Conservation (phyloP, 2,113 vertebrate species). For the Dromaius novaehollandiae region DNA sequence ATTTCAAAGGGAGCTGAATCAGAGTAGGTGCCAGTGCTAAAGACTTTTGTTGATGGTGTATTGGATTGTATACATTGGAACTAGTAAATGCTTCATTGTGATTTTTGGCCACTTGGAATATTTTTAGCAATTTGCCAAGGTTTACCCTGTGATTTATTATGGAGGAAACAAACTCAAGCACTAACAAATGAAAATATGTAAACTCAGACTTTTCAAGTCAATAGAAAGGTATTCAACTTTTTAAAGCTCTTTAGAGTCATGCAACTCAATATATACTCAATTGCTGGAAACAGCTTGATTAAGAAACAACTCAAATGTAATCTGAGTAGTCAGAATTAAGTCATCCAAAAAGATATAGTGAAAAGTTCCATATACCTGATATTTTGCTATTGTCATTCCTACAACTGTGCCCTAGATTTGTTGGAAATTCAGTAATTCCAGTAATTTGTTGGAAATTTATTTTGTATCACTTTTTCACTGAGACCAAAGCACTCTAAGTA, state of each 20-base stretch:
- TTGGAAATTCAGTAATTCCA: background rate
- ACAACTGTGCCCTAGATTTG: background rate
- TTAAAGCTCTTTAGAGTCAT: background rate
- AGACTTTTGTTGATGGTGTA: background rate
- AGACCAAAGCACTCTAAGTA: background rate
- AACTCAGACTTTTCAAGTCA: constrained; percentile 54
- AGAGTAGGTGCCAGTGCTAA: background rate
- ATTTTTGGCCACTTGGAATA: constrained; percentile 67
- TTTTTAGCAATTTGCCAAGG: constrained; percentile 67
- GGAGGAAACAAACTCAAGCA: constrained; percentile 72
- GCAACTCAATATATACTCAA: background rate
- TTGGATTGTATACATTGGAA: constrained; percentile 34
- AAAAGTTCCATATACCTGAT: background rate
- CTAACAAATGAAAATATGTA: constrained; percentile 71
- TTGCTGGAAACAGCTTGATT: background rate
- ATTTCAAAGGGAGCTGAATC: background rate
- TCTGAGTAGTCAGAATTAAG: background rate
- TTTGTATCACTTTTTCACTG: background rate
- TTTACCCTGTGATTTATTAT: constrained; percentile 63
- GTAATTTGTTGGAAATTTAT: background rate
- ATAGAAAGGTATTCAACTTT: constrained; percentile 56
- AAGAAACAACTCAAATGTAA: constrained; percentile 9
- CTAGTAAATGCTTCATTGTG: background rate
- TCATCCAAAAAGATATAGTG: background rate
- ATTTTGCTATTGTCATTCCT: background rate